A percentile compares a stretch with the other conserved stretches of the same genome.
phyloP scores from a whole-genome alignment of 1,140 invertebrate species.

The Macrostomum lignano region DNA sequence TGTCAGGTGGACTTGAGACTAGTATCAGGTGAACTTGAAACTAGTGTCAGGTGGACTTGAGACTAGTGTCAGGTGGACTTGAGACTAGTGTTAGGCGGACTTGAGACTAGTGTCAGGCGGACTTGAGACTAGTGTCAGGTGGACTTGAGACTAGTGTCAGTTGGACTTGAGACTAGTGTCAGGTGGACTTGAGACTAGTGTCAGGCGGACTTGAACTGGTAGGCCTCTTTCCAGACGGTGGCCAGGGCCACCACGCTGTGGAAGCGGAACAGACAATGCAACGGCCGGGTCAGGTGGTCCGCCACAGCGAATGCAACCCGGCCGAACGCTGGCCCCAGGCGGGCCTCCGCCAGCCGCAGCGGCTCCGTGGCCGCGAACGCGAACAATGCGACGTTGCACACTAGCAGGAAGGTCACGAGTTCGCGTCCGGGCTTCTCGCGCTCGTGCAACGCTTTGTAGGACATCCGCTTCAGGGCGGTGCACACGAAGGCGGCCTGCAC shows the following conservation, averaged over 20 bases:
- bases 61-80: too few species aligned
- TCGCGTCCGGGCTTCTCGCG: slow-evolving; percentile 70
- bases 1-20: too few species aligned
- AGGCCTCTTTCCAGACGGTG: slow-evolving; percentile 20
- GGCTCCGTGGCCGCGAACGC: too few species aligned
- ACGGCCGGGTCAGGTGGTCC: slow-evolving; percentile 15
- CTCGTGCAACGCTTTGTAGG: slow-evolving; percentile 62
- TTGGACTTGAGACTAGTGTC: too few species aligned
- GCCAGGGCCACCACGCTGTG: slow-evolving; percentile 19
- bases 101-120: too few species aligned
- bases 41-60: too few species aligned
- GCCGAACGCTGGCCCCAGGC: slow-evolving; percentile 13
- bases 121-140: too few species aligned
- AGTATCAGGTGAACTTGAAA: too few species aligned
- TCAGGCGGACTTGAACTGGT: slow-evolving; percentile 9
- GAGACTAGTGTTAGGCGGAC: too few species aligned
- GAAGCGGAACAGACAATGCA: slow-evolving; percentile 18
- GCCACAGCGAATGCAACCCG: slow-evolving; percentile 15
- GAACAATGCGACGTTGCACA: slow-evolving; percentile 41
- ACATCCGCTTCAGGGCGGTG: slow-evolving; percentile 36
- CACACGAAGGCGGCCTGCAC: slow-evolving; percentile 54
- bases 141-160: too few species aligned
- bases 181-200: too few species aligned
- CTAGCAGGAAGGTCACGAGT: slow-evolving; percentile 67
- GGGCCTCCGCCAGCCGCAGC: slow-evolving; percentile 13